These are phyloP conservation scores for Protomyctophum bolini DNA, from an alignment of 2,113 vertebrate species.

Conservation along the genomic window DNA sequence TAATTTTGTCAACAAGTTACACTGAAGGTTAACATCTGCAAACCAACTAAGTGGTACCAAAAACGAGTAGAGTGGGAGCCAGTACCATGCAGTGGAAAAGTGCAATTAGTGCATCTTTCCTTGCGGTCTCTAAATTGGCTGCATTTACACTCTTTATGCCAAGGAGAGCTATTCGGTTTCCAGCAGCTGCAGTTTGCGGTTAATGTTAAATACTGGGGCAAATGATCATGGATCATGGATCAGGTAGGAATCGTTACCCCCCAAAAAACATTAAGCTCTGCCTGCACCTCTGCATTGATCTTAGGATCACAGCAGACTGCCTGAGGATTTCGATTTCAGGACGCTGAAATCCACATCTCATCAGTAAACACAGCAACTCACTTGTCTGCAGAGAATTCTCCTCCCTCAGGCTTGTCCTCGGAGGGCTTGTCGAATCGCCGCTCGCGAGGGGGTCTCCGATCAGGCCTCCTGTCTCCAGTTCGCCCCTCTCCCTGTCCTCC, in stretches of 20 bases:
- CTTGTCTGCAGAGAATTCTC: conserved; percentile 94
- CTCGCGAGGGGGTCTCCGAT: conserved; percentile 93
- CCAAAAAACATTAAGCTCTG: not conserved
- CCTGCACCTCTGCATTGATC: not conserved
- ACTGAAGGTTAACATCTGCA: too few species aligned
- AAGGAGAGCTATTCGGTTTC: not conserved
- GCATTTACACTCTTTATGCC: not conserved
- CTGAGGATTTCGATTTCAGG: not conserved
- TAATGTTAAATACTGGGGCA: not conserved
- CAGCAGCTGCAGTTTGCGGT: not conserved
- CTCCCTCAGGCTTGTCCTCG: conserved; percentile 91
- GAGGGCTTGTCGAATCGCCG: conserved; percentile 91
- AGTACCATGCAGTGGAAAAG: too few species aligned
- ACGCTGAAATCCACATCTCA: not conserved
- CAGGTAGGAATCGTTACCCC: not conserved
- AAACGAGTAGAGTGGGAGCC: too few species aligned
- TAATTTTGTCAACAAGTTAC: too few species aligned
- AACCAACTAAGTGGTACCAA: too few species aligned
- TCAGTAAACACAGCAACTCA: conserved; percentile 63
- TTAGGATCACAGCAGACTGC: not conserved
- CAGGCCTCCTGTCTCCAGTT: conserved; percentile 88
- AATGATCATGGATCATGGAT: not conserved
- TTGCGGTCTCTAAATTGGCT: not conserved
- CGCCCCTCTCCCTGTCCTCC: conserved; percentile 88
- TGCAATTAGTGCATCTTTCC: not conserved